These are phyloP conservation scores for Heliconius ethilla DNA, from an alignment of 2,888 invertebrate genomes.

Conservation along the genomic window DNA sequence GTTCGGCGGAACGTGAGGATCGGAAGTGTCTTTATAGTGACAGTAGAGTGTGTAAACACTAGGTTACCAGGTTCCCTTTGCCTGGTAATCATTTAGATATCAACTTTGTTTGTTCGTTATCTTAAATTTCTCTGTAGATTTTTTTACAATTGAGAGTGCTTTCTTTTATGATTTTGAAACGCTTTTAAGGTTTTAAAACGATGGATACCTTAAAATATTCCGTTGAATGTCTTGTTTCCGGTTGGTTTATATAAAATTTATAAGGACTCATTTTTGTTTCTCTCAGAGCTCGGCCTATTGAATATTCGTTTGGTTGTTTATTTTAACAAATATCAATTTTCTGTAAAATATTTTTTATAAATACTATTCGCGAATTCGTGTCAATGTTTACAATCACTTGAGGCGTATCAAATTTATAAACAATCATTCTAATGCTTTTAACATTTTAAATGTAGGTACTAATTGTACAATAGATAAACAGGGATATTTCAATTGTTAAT, in stretches of 20 bases:
- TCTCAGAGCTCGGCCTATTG: too few species aligned
- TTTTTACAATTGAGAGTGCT: not conserved
- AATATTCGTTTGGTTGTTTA: not conserved
- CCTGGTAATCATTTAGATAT: not conserved
- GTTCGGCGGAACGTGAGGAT: not conserved
- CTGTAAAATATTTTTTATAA: not conserved
- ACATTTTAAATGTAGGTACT: not conserved
- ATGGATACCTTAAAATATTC: not conserved
- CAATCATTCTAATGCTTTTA: not conserved
- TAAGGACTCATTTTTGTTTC: too few species aligned
- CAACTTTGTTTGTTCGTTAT: not conserved
- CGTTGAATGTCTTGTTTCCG: not conserved
- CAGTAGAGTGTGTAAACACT: too few species aligned
- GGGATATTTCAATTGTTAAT: not conserved
- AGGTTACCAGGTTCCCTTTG: too few species aligned
- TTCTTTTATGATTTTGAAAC: not conserved
- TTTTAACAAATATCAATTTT: not conserved
- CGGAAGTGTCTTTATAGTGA: too few species aligned
- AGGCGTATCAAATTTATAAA: constrained; percentile 2
- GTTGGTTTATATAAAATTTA: too few species aligned
- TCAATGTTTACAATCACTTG: not conserved
- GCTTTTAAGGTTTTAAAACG: not conserved
- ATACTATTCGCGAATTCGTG: not conserved
- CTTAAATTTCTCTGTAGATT: not conserved
- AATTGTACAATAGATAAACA: not conserved